Evolutionary conservation across 2,113 vertebrate species (phyloP).

Genomic region (Carassius carassius): DNA sequence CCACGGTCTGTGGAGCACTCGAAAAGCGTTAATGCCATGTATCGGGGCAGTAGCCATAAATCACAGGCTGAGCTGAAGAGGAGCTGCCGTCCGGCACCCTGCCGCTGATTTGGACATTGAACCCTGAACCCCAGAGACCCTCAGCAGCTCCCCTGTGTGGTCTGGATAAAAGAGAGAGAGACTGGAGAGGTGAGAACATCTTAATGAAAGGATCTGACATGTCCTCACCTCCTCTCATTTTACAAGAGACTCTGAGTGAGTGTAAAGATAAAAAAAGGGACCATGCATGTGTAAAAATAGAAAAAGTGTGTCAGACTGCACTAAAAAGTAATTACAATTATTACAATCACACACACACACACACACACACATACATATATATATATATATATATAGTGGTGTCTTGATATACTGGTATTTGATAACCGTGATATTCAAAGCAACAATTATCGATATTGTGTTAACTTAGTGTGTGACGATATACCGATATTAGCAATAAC

Average conservation of each 20-base stretch:
- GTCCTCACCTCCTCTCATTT: background rate
- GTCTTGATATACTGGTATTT: too few relatives aligned
- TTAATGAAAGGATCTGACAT: background rate
- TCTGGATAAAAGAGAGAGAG: constrained; percentile 4
- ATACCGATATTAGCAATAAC: too few relatives aligned
- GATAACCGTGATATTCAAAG: too few relatives aligned
- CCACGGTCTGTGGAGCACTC: constrained; percentile 23
- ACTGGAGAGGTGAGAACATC: background rate
- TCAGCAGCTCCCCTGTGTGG: constrained; percentile 21
- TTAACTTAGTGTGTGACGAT: too few relatives aligned
- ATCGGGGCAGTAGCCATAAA: constrained; percentile 31
- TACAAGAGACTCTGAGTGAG: background rate
- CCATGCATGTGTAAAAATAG: background rate
- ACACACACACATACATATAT: too few relatives aligned
- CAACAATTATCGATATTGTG: too few relatives aligned
- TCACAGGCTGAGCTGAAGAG: constrained; percentile 16
- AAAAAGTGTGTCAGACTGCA: background rate
- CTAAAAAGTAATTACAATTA: background rate
- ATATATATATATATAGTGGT: too few relatives aligned
- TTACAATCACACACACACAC: too few relatives aligned
- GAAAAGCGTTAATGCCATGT: constrained; percentile 17
- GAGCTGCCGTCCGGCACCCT: background rate
- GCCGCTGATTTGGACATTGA: background rate
- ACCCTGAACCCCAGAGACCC: constrained; percentile 16
- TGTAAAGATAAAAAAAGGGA: background rate